Conservation (phyloP, 2,797 vertebrate genomes). For the Columba guinea region DNA sequence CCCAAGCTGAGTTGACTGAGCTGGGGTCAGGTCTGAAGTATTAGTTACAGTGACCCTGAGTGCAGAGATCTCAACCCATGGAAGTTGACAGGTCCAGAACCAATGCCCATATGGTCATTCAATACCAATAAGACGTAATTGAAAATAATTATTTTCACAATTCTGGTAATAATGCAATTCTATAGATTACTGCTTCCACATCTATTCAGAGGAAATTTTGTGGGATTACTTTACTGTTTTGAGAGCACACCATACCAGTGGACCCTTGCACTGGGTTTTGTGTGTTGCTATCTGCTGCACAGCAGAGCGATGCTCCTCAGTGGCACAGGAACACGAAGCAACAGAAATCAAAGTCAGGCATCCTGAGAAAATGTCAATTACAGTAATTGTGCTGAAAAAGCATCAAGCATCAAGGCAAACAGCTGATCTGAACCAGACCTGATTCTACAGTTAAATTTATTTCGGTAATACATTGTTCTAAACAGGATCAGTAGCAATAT, state of each 20-base stretch:
- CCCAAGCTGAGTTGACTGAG: rapidly evolving
- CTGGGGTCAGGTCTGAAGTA: neutral
- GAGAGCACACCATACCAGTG: too few relatives aligned
- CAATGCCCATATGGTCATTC: neutral
- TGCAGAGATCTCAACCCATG: rapidly evolving
- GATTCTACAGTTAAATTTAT: neutral
- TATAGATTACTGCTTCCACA: neutral
- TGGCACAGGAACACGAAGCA: neutral
- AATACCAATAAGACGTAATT: neutral
- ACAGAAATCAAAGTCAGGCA: neutral
- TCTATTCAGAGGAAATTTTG: neutral
- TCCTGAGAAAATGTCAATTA: neutral
- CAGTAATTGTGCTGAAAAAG: neutral
- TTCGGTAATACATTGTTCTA: neutral
- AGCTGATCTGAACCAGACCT: neutral
- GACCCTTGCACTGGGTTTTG: neutral
- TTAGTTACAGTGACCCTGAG: neutral
- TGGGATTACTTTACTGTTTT: neutral
- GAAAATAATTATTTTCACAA: neutral
- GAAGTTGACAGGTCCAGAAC: neutral
- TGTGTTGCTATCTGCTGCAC: neutral
- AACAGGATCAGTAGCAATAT: neutral
- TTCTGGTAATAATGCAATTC: neutral
- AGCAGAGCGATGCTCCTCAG: neutral
- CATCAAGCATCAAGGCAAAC: neutral